phyloP scores from a whole-genome alignment of 2,797 vertebrate genomes.

The Hafferia zeledoni region DNA sequence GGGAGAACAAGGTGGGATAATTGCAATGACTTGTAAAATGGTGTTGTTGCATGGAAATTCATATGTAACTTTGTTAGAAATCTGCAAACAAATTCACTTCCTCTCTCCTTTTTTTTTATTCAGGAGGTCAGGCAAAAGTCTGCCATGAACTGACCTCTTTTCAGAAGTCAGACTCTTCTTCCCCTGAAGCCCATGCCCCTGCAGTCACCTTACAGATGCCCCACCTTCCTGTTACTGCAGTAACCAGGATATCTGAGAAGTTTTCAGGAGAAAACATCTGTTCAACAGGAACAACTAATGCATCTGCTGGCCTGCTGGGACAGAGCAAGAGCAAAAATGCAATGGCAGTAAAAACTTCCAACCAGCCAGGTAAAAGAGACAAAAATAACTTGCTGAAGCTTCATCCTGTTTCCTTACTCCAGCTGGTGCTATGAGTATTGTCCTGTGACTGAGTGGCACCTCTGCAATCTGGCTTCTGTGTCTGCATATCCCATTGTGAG shows the following conservation, averaged over 20 bases:
- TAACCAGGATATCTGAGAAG: slow-evolving; percentile 75
- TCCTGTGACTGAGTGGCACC: neutral
- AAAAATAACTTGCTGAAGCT: neutral
- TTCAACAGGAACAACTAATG: slow-evolving; percentile 56
- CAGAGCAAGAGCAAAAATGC: slow-evolving; percentile 67
- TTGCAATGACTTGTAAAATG: neutral
- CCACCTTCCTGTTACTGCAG: slow-evolving; percentile 86
- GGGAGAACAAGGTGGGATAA: neutral
- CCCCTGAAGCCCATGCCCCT: slow-evolving; percentile 75
- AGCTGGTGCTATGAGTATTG: neutral
- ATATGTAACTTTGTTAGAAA: neutral
- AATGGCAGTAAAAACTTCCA: slow-evolving; percentile 75
- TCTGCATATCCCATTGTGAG: neutral
- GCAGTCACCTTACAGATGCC: slow-evolving; percentile 81
- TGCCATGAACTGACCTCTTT: slow-evolving; percentile 66
- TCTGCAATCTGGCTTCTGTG: neutral
- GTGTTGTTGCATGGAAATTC: neutral
- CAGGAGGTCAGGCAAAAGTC: slow-evolving; percentile 76
- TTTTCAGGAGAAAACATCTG: slow-evolving; percentile 78
- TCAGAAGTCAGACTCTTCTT: slow-evolving; percentile 2
- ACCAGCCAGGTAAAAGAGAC: slow-evolving; percentile 77
- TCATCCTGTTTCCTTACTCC: neutral
- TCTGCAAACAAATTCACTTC: neutral
- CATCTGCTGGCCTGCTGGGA: slow-evolving; percentile 42
- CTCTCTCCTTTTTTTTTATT: neutral